Evolutionary conservation across 2,113 vertebrate species (phyloP), one percentile per base, ranked within the genome.

Genomic region (Corvus hawaiiensis): DNA sequence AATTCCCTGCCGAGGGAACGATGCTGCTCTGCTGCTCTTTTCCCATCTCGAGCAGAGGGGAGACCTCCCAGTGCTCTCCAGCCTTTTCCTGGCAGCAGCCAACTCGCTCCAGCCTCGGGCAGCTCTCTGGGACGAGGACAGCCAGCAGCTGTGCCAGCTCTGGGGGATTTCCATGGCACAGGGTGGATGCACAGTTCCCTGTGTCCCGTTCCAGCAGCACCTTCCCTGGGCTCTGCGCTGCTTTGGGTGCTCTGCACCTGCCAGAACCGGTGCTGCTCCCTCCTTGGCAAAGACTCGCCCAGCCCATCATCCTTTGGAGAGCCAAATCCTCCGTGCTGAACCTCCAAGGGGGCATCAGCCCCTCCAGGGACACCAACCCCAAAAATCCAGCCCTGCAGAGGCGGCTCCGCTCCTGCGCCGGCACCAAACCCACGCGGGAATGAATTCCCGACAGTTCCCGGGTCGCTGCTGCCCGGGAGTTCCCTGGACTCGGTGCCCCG

Each of bases 141-240:
- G 13, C 6, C 4, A 0, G 0, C 13, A 68, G 26, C 68, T 64
- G 49, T 9, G 81, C 58, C 1, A 0, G 56, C 0, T 0, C 66
- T 43, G 8, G n/a, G 49, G 67, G 11, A 37, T 74, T 71, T 63
- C 46, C 52, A 19, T 0, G 1, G 66, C 21, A 11, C 2, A 22
- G 67, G 21, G 59, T 33, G 73, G 77, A 39, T 14, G 24, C 27
- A 15, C 20, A 18, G 3, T 9, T 35, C 76, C 18, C 0, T 12
- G 20, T 56, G 55, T 52, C 74, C 37, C 0, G 0, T 24, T 26
- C 39, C 63, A 37, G 61, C 59, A 67, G 52, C 80, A 13, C 32
- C 58, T 88, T 32, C 73, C 26, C 3, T 0, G 2, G 7, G n/a
- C 17, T 30, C 33, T 28, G 21, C 39, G 10, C 22, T 0, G 0